Evolutionary conservation across 2,888 invertebrate genomes (phyloP), one percentile per base, ranked within the genome.

Genomic region (Abrostola triplasia): DNA sequence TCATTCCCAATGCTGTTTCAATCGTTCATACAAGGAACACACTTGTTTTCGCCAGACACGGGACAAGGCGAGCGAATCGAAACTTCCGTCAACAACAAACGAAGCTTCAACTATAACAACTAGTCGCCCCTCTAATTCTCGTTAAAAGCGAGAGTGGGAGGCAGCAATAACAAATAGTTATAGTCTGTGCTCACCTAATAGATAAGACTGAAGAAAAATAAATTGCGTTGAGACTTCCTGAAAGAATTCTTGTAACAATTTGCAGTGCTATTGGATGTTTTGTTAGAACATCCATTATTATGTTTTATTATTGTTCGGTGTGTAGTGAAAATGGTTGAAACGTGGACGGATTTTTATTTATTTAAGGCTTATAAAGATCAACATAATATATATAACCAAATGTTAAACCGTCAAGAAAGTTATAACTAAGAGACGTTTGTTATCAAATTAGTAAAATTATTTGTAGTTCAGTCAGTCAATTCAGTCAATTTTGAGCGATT

Each of bases 121-220:
- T 59, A 58, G 52, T 59, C 52, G 64, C 59, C 80, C 82, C 81
- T 76, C 77, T 87, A 84, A 85, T 86, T 85, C 79, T 74, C 77
- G 74, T 78, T 83, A 79, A 82, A 83, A 80, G 81, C 80, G 83
- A 82, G 70, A 73, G 73, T 70, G 76, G 73, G 71, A 64, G 74
- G 64, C 68, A 75, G 70, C 80, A 84, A 86, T 87, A 90, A 88
- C 87, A 88, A 89, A 90, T 88, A 88, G 88, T 88, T 87, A 85
- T 84, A 79, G 82, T 79, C 73, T 66, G 76, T 80, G 76, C 71
- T 81, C 76, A 60, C 77, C 84, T 85, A 85, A 88, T 85, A 88
- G 85, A 86, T 89, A 87, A 81, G 84, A 83, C 67, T 73, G 64
- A 55, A 76, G 68, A 63, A 64, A 67, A 74, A 79, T 74, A 72